A percentile compares a stretch with the other conserved stretches of the same genome.
Conservation (phyloP, 2,888 invertebrate species). For the Tuta absoluta region DNA sequence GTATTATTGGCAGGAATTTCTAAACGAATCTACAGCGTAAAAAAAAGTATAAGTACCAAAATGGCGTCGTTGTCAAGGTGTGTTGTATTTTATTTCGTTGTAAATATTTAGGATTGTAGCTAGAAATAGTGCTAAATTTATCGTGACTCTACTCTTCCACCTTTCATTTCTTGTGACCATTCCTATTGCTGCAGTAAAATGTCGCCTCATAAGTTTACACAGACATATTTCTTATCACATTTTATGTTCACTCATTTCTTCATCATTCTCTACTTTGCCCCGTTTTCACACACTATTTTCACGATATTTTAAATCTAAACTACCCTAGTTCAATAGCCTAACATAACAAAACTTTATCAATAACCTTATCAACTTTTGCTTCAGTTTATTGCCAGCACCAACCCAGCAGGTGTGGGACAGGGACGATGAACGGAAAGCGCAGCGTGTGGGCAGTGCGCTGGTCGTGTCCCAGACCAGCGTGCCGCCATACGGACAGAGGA, state of each 20-base stretch:
- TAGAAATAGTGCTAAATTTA: background rate
- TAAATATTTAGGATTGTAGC: constrained; percentile 10
- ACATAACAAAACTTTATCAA: background rate
- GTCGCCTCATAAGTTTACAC: background rate
- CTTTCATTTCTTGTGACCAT: background rate
- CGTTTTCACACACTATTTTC: background rate
- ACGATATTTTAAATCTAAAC: background rate
- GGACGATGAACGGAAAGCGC: constrained; percentile 87
- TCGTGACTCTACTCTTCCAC: background rate
- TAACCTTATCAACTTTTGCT: constrained; percentile 37
- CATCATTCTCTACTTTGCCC: background rate
- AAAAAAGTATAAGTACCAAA: constrained; percentile 39
- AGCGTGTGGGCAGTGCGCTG: constrained; percentile 82
- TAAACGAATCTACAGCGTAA: constrained; percentile 6
- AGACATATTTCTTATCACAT: background rate
- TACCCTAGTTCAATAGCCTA: background rate
- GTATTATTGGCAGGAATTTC: background rate
- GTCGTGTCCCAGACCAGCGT: constrained; percentile 90
- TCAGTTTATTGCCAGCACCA: constrained; percentile 92
- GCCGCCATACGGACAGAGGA: constrained; percentile 97
- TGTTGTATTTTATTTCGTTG: constrained; percentile 38
- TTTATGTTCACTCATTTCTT: background rate
- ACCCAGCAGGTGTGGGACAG: constrained; percentile 93
- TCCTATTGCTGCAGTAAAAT: background rate
- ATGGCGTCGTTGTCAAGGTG: constrained; percentile 76